A percentile compares a stretch with the other conserved stretches of the same genome.
These are phyloP conservation scores for Neoscelio sp. DNA, from an alignment of 2,888 invertebrate species.

Conservation along the genomic window DNA sequence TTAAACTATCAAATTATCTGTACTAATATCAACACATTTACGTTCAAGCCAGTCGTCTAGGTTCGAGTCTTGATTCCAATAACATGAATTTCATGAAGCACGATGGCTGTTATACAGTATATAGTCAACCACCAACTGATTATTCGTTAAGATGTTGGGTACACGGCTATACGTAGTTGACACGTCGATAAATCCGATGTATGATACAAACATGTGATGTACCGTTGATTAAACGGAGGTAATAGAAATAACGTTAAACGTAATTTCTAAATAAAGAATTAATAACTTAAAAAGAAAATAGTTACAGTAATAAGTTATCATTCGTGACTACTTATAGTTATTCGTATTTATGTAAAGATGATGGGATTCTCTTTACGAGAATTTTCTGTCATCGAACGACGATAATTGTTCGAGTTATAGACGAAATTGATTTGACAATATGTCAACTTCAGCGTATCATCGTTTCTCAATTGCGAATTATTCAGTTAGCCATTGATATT, in stretches of 20 bases:
- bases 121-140: conserved; percentile 45
- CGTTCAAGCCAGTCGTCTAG: conserved; percentile 42
- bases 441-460: not conserved
- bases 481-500: conserved; percentile 13
- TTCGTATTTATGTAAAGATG: no score
- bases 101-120: conserved; percentile 38
- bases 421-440: not conserved
- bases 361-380: no score
- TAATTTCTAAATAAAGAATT: no score
- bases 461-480: not conserved
- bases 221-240: conserved; percentile 33
- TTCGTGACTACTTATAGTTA: no score
- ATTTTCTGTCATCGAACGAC: no score
- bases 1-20: conserved; percentile 83
- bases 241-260: no score
- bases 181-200: conserved; percentile 58
- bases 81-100: conserved; percentile 64
- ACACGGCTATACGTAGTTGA: conserved; percentile 46
- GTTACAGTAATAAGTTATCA: no score
- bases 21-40: conserved; percentile 80
- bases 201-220: conserved; percentile 40
- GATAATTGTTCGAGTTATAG: no score
- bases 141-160: conserved; percentile 65
- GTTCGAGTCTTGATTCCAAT: conserved; percentile 63
- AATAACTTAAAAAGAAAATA: no score